Evolutionary conservation across 2,797 vertebrate genomes (phyloP).

Genomic region (Muscicapa striata): DNA sequence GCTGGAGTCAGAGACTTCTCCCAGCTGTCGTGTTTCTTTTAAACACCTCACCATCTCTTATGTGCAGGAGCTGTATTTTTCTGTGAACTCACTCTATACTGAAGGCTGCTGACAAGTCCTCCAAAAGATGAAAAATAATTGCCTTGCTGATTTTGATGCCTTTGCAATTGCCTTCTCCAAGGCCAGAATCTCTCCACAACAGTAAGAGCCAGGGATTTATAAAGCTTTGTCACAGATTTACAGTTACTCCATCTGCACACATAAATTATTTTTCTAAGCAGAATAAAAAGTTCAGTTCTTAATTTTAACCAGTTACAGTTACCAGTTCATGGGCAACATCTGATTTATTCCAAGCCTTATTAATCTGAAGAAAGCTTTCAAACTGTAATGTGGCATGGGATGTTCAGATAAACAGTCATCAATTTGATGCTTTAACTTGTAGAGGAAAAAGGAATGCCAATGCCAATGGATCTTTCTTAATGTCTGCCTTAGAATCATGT

Average conservation of each 20-base stretch:
- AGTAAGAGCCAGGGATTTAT: neutral
- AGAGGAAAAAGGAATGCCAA: neutral
- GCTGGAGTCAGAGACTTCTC: neutral
- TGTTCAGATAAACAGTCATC: neutral
- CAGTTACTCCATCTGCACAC: neutral
- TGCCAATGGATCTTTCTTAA: neutral
- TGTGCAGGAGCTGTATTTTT: neutral
- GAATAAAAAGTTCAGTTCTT: neutral
- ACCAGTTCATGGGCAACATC: neutral
- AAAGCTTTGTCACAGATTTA: neutral
- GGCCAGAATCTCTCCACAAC: neutral
- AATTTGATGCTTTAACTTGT: neutral
- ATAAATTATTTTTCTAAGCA: neutral
- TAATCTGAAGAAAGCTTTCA: neutral
- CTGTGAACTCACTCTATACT: neutral
- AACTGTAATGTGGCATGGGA: neutral
- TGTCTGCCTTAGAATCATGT: neutral
- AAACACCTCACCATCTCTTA: neutral
- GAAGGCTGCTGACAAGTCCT: neutral
- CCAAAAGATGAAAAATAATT: neutral
- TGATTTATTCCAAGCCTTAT: neutral
- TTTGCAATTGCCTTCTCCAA: neutral
- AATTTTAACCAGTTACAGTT: neutral
- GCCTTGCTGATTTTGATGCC: neutral
- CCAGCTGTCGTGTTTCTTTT: neutral